Conservation (phyloP, 2,888 invertebrate species). For the Melanostoma mellinum region DNA sequence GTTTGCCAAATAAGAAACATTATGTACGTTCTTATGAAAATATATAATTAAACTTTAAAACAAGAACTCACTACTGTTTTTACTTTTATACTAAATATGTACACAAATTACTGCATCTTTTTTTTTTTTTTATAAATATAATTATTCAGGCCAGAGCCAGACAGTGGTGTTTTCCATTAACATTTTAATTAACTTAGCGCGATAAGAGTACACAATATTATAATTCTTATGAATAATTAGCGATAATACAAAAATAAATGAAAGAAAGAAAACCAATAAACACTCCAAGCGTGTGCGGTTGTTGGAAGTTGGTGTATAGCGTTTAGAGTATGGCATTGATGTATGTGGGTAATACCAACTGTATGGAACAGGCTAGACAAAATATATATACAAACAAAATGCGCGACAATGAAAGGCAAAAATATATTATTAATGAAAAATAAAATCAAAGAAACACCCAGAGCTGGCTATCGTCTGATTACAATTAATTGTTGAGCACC, state of each 20-base stretch:
- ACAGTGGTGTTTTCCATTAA: slow-evolving; percentile 63
- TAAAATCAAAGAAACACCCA: too few relatives aligned
- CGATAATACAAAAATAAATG: slow-evolving; percentile 28
- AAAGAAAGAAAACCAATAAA: not conserved
- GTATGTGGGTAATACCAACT: slow-evolving; percentile 11
- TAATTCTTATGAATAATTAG: slow-evolving; percentile 56
- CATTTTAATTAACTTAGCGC: slow-evolving; percentile 66
- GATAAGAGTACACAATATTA: slow-evolving; percentile 51
- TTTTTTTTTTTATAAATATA: slow-evolving; percentile 12
- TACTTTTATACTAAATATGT: not conserved
- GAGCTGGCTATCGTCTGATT: too few relatives aligned
- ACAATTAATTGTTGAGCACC: too few relatives aligned
- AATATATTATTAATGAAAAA: not conserved
- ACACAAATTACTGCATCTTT: not conserved
- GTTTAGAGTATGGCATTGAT: slow-evolving; percentile 43
- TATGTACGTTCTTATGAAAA: too few relatives aligned
- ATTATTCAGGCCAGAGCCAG: slow-evolving; percentile 55
- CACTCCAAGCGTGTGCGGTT: slow-evolving; percentile 8
- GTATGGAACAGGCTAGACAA: slow-evolving; percentile 59
- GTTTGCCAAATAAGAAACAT: slow-evolving; percentile 25
- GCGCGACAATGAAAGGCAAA: slow-evolving; percentile 17
- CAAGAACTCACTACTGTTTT: not conserved
- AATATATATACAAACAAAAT: slow-evolving; percentile 32
- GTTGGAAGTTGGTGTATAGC: not conserved
- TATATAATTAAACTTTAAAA: too few relatives aligned